These are phyloP conservation scores for Poecilia latipinna DNA, from an alignment of 2,113 vertebrate species.

Conservation along the genomic window DNA sequence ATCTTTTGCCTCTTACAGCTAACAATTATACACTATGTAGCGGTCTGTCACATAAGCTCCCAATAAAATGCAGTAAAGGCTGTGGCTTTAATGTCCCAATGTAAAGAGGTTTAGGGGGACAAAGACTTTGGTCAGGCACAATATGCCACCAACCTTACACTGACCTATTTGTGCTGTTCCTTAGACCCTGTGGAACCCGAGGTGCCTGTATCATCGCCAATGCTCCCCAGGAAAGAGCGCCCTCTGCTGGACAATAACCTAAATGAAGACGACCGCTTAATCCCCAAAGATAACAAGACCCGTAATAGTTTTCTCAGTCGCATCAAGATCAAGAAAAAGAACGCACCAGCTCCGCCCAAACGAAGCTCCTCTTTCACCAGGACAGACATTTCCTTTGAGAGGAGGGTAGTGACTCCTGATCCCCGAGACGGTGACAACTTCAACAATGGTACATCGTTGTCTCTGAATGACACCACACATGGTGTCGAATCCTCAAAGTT, in stretches of 20 bases:
- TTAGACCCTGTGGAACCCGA: slow-evolving; percentile 87
- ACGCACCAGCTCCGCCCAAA: slow-evolving; percentile 90
- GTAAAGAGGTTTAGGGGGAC: too few species aligned
- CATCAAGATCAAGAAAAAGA: slow-evolving; percentile 98
- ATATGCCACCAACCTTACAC: too few species aligned
- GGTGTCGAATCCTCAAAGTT: slow-evolving; percentile 79
- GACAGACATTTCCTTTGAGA: slow-evolving; percentile 81
- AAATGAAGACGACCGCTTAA: slow-evolving; percentile 91
- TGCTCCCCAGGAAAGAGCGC: slow-evolving; percentile 92
- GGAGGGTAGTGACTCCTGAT: slow-evolving; percentile 73
- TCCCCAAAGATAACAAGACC: slow-evolving; percentile 90
- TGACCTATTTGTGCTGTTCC: slow-evolving; percentile 21
- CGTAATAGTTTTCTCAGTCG: slow-evolving; percentile 91
- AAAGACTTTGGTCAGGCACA: too few species aligned
- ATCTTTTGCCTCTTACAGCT: too few species aligned
- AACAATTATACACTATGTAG: too few species aligned
- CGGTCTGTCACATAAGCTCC: too few species aligned
- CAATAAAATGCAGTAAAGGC: too few species aligned
- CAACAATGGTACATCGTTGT: slow-evolving; percentile 77
- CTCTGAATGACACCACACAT: slow-evolving; percentile 47
- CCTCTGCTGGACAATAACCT: slow-evolving; percentile 80
- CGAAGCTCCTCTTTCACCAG: slow-evolving; percentile 96
- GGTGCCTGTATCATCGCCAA: slow-evolving; percentile 83
- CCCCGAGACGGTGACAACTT: slow-evolving; percentile 78
- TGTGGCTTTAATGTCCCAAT: too few species aligned